Evolutionary conservation across 2,888 invertebrate genomes (phyloP).

Genomic region (Conchocele bisecta): DNA sequence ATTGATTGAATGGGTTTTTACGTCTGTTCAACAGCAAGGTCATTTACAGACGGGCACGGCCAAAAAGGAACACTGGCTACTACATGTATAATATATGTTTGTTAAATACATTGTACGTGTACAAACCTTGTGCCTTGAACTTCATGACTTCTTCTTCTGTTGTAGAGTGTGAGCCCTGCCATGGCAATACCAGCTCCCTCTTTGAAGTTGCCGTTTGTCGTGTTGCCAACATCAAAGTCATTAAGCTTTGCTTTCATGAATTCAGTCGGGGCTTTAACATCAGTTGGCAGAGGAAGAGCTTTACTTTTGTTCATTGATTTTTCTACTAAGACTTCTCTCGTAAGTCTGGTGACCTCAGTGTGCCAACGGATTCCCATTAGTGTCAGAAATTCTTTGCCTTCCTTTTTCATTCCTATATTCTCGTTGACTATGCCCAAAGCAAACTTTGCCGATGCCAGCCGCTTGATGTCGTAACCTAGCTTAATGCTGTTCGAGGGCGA

Average conservation of each 20-base stretch:
- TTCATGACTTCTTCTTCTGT: background rate
- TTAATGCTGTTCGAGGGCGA: conserved; percentile 33
- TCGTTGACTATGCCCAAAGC: conserved; percentile 17
- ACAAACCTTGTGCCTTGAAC: conserved; percentile 5
- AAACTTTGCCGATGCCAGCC: conserved; percentile 11
- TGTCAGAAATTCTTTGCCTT: conserved; percentile 14
- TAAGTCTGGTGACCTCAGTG: conserved; percentile 15
- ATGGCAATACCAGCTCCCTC: background rate
- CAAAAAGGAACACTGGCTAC: too few relatives aligned
- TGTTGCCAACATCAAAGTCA: background rate
- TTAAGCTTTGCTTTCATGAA: background rate
- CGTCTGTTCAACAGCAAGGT: too few relatives aligned
- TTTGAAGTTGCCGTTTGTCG: background rate
- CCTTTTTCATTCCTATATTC: background rate
- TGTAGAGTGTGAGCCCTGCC: background rate
- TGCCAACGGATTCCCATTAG: conserved; percentile 25
- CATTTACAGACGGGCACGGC: too few relatives aligned
- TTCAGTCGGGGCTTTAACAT: background rate
- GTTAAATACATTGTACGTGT: too few relatives aligned
- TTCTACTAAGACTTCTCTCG: conserved; percentile 7
- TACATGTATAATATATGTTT: too few relatives aligned
- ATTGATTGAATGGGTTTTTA: too few relatives aligned
- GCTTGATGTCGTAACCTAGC: conserved; percentile 29
- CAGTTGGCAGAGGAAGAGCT: conserved; percentile 8
- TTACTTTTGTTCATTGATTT: background rate